Percentiles rank a stretch among this genome's conserved stretches.
phyloP scores from a whole-genome alignment of 2,888 invertebrate genomes.

The Petrolisthes cinctipes region DNA sequence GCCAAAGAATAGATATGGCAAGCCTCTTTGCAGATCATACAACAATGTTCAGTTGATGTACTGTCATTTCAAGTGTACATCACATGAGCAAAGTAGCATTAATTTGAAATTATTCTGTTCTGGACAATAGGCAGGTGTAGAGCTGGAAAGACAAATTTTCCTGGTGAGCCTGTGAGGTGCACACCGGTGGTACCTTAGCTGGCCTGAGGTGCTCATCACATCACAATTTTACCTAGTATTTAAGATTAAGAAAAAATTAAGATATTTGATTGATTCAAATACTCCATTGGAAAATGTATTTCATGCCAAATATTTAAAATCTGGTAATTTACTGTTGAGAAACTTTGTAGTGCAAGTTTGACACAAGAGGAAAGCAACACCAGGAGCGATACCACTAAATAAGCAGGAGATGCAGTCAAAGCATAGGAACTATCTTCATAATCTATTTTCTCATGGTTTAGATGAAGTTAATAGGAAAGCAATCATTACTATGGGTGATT shows the following conservation, averaged over 20 bases:
- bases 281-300: neutral
- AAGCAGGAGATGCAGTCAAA: slow-evolving; percentile 46
- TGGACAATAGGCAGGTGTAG: slow-evolving; percentile 4
- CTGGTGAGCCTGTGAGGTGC: neutral
- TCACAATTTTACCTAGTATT: neutral
- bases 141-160: slow-evolving; percentile 12
- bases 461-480: slow-evolving; percentile 9
- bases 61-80: neutral
- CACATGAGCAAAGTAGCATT: slow-evolving; percentile 17
- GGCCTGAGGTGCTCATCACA: slow-evolving; percentile 5
- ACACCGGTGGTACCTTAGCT: neutral
- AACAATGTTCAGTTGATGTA: slow-evolving; percentile 15
- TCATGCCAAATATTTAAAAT: slow-evolving; percentile 10
- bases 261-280: neutral
- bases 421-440: slow-evolving; percentile 49
- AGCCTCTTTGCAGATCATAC: slow-evolving; percentile 9
- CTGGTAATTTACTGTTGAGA: slow-evolving; percentile 20
- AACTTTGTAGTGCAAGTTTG: slow-evolving; percentile 30
- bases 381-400: slow-evolving; percentile 33
- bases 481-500: slow-evolving; percentile 19
- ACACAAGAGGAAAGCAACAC: slow-evolving; percentile 43
- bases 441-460: slow-evolving; percentile 33
- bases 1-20: slow-evolving; percentile 7
- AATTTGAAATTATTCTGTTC: slow-evolving; percentile 12
- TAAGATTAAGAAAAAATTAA: neutral